Conservation (phyloP, 2,888 invertebrate species). For the Hemaris fuciformis region DNA sequence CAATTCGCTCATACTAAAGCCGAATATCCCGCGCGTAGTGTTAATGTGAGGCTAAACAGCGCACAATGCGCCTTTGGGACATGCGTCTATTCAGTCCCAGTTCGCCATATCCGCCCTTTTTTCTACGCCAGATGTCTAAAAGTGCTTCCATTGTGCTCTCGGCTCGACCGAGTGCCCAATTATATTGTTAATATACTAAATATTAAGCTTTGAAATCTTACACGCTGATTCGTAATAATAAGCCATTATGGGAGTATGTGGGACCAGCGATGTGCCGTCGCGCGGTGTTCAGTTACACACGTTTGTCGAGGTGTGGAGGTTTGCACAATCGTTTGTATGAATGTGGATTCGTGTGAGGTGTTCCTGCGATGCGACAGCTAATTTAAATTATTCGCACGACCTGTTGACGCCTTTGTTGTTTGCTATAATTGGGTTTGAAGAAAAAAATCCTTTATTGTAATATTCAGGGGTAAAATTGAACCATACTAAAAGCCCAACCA, state of each 20-base stretch:
- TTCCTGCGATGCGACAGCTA: background rate
- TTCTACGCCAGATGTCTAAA: slow-evolving; percentile 74
- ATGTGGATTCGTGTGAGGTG: background rate
- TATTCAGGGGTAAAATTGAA: too few relatives aligned
- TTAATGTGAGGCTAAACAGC: background rate
- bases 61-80: slow-evolving; percentile 57
- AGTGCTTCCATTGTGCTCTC: slow-evolving; percentile 54
- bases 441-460: too few relatives aligned
- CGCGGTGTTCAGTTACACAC: slow-evolving; percentile 47
- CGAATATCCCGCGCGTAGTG: background rate
- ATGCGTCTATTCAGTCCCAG: slow-evolving; percentile 68
- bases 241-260: slow-evolving; percentile 57
- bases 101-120: slow-evolving; percentile 80
- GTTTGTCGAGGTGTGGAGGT: slow-evolving; percentile 9
- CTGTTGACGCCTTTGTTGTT: background rate
- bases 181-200: slow-evolving; percentile 81
- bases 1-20: slow-evolving; percentile 23
- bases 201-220: slow-evolving; percentile 76
- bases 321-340: slow-evolving; percentile 4
- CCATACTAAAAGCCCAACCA: too few relatives aligned
- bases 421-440: too few relatives aligned
- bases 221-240: slow-evolving; percentile 70
- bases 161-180: slow-evolving; percentile 74
- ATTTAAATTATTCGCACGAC: background rate
- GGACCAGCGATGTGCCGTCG: background rate